Conservation (phyloP, 2,113 vertebrate species). For the Pachyramphus minor region DNA sequence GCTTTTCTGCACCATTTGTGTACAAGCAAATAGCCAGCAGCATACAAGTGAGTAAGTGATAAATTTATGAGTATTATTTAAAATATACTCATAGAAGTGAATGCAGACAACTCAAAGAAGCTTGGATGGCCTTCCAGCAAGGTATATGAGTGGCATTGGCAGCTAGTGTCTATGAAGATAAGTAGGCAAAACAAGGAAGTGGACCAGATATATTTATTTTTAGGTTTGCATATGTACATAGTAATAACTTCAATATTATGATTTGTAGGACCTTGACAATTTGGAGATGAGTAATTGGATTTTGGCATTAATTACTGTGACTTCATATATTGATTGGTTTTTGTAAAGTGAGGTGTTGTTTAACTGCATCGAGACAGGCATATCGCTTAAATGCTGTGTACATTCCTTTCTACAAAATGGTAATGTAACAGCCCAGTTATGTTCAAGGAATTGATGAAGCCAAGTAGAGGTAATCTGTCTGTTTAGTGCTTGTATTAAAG, state of each 20-base stretch:
- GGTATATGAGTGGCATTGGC: background rate
- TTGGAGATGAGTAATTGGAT: background rate
- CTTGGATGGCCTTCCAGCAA: background rate
- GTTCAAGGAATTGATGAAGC: background rate
- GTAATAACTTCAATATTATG: background rate
- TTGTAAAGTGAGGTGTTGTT: background rate
- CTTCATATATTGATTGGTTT: background rate
- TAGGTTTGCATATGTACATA: background rate
- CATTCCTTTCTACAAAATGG: background rate
- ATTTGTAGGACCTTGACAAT: background rate
- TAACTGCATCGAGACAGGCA: background rate
- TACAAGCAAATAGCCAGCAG: background rate
- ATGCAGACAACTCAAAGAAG: background rate
- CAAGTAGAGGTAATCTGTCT: background rate
- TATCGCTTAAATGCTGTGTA: background rate
- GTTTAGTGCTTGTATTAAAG: background rate
- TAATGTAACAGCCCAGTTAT: background rate
- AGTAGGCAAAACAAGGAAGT: background rate
- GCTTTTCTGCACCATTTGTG: background rate
- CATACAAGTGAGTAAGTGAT: background rate
- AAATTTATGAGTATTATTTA: background rate
- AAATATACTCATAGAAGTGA: background rate
- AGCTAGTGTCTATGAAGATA: background rate
- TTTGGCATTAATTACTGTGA: background rate
- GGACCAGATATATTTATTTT: background rate